These are phyloP conservation scores for Ornithoptera alexandrae DNA, from an alignment of 2,888 invertebrate genomes.

Conservation along the genomic window DNA sequence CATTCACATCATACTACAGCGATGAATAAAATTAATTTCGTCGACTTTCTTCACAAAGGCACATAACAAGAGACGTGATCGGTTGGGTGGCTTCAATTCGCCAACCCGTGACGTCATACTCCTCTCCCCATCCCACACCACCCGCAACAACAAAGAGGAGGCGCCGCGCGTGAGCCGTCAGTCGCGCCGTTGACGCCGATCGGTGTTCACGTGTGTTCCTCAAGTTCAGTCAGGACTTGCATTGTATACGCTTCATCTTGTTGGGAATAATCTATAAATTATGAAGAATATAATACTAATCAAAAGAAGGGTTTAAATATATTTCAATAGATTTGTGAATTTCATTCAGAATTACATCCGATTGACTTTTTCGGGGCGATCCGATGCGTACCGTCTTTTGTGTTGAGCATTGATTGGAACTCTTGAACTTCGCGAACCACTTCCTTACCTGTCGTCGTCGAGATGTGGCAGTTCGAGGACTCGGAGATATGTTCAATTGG, in stretches of 20 bases:
- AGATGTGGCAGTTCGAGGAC: slow-evolving; percentile 85
- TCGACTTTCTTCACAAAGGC: slow-evolving; percentile 28
- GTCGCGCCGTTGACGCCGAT: slow-evolving; percentile 68
- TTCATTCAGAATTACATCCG: slow-evolving; percentile 14
- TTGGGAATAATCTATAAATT: slow-evolving; percentile 42
- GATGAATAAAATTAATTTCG: slow-evolving; percentile 15
- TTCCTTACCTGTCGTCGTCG: slow-evolving; percentile 30
- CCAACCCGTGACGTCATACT: slow-evolving; percentile 54
- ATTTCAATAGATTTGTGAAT: background rate
- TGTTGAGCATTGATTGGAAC: slow-evolving; percentile 31
- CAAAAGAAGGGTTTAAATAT: background rate
- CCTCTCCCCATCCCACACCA: slow-evolving; percentile 35
- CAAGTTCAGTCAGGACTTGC: slow-evolving; percentile 53
- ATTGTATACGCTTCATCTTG: slow-evolving; percentile 55
- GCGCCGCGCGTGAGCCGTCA: slow-evolving; percentile 43
- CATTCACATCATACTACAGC: no score
- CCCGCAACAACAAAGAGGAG: slow-evolving; percentile 34
- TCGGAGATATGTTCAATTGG: slow-evolving; percentile 92
- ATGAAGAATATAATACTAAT: slow-evolving; percentile 14
- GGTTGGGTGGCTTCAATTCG: slow-evolving; percentile 34
- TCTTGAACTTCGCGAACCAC: slow-evolving; percentile 34
- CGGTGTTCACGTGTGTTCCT: slow-evolving; percentile 51
- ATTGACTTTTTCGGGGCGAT: background rate
- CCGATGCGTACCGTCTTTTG: slow-evolving; percentile 23
- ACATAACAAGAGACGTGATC: slow-evolving; percentile 39